Evolutionary conservation across 2,797 vertebrate genomes (phyloP).

Genomic region (Platyrinchus mystaceus): DNA sequence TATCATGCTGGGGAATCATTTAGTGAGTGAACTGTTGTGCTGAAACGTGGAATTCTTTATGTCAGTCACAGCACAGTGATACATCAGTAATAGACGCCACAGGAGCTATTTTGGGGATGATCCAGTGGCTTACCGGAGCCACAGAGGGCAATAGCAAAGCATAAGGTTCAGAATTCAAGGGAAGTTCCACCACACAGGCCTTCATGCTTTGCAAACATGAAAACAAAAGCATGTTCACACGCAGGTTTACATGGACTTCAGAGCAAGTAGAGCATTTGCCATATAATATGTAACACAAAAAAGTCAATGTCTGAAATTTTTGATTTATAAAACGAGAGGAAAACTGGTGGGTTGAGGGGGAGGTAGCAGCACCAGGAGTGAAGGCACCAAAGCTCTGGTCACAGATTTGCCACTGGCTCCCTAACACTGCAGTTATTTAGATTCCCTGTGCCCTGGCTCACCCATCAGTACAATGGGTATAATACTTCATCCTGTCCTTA

Average conservation of each 20-base stretch:
- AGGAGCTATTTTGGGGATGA: not conserved
- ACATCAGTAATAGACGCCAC: not conserved
- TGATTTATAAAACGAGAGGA: not conserved
- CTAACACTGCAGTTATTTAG: slow-evolving; percentile 35
- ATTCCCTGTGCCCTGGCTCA: slow-evolving; percentile 35
- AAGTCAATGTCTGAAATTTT: not conserved
- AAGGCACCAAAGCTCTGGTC: not conserved
- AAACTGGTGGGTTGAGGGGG: not conserved
- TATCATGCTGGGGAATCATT: slow-evolving; percentile 33
- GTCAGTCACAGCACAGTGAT: not conserved
- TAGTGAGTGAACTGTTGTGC: slow-evolving; percentile 27
- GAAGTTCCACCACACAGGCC: not conserved
- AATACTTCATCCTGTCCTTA: slow-evolving; percentile 64
- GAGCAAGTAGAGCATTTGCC: not conserved
- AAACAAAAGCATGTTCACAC: not conserved
- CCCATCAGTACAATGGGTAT: slow-evolving; percentile 45
- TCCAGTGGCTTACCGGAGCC: not conserved
- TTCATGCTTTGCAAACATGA: not conserved
- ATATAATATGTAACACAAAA: not conserved
- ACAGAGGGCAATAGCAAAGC: not conserved
- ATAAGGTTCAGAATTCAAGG: not conserved
- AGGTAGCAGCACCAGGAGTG: not conserved
- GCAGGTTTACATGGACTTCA: not conserved
- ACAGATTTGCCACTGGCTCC: slow-evolving; percentile 16
- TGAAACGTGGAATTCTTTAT: slow-evolving; percentile 52